Conservation (phyloP, 2,888 invertebrate species). For the Scelioninae gen. 1 region DNA sequence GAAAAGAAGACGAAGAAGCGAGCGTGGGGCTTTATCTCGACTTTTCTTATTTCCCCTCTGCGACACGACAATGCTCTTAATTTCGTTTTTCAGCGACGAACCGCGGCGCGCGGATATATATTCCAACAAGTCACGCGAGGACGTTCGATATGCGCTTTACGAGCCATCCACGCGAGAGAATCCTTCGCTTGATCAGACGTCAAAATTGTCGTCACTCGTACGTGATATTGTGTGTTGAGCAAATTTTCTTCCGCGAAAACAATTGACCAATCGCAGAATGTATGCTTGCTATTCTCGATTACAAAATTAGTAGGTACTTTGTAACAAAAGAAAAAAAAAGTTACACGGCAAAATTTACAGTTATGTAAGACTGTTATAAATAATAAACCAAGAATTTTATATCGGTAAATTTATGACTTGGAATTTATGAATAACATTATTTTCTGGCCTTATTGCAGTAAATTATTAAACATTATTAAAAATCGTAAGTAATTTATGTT, state of each 20-base stretch:
- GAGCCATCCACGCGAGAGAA: slow-evolving; percentile 65
- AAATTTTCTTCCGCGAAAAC: slow-evolving; percentile 52
- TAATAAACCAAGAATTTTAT: too few relatives aligned
- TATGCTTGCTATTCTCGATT: neutral
- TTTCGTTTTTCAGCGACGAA: slow-evolving; percentile 75
- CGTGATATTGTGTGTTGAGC: slow-evolving; percentile 29
- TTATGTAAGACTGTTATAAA: too few relatives aligned
- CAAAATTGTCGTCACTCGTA: slow-evolving; percentile 70
- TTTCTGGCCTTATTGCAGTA: too few relatives aligned
- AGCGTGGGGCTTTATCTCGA: slow-evolving; percentile 74
- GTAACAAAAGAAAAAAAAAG: neutral
- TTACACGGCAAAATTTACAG: neutral
- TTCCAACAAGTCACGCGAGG: slow-evolving; percentile 64
- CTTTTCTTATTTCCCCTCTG: slow-evolving; percentile 81
- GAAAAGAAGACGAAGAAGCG: slow-evolving; percentile 51
- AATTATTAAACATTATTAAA: too few relatives aligned
- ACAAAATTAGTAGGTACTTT: neutral
- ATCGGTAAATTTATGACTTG: too few relatives aligned
- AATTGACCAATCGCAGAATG: slow-evolving; percentile 37
- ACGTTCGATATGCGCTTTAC: slow-evolving; percentile 65
- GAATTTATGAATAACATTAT: too few relatives aligned
- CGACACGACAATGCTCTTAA: slow-evolving; percentile 83
- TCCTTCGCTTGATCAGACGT: slow-evolving; percentile 72
- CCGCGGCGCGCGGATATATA: slow-evolving; percentile 58
- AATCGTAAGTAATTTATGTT: too few relatives aligned